These are phyloP conservation scores for Vanessa atalanta DNA, from an alignment of 1,140 invertebrate genomes.

Conservation along the genomic window DNA sequence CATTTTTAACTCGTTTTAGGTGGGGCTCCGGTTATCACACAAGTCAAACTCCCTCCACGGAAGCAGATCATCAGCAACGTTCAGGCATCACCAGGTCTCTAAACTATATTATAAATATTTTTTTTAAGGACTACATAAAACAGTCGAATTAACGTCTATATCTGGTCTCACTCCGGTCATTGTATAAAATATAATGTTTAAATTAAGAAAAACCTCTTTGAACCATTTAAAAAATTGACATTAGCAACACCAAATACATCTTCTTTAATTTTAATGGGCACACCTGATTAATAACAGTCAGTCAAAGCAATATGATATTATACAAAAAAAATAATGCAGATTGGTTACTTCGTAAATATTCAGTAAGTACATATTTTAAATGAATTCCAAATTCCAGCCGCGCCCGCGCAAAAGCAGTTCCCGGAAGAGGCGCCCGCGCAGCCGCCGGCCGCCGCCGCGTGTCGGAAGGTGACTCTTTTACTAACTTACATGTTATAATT, in stretches of 20 bases:
- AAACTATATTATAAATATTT: constrained; percentile 2
- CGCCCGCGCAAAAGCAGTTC: constrained; percentile 54
- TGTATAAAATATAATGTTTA: too few relatives aligned
- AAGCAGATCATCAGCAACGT: constrained; percentile 65
- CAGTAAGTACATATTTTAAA: neutral
- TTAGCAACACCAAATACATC: too few relatives aligned
- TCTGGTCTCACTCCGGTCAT: too few relatives aligned
- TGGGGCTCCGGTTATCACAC: constrained; percentile 64
- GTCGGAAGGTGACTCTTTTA: constrained; percentile 53
- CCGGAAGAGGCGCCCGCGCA: constrained; percentile 51
- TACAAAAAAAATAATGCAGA: too few relatives aligned
- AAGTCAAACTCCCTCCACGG: constrained; percentile 50
- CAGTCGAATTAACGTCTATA: too few relatives aligned
- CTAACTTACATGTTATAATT: neutral
- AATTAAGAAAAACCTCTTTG: too few relatives aligned
- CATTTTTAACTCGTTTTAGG: constrained; percentile 38
- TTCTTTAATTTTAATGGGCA: too few relatives aligned
- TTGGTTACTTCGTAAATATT: too few relatives aligned
- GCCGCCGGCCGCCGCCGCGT: constrained; percentile 42
- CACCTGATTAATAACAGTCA: too few relatives aligned
- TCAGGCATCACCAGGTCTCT: constrained; percentile 68
- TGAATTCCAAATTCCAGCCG: constrained; percentile 44
- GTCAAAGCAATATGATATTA: too few relatives aligned
- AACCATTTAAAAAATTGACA: too few relatives aligned
- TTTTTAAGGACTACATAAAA: too few relatives aligned